Evolutionary conservation across 53 echinoderm and acorn worm species (phyloP), one percentile per base, ranked within the genome.

Genomic region (Patiria pectinifera): DNA sequence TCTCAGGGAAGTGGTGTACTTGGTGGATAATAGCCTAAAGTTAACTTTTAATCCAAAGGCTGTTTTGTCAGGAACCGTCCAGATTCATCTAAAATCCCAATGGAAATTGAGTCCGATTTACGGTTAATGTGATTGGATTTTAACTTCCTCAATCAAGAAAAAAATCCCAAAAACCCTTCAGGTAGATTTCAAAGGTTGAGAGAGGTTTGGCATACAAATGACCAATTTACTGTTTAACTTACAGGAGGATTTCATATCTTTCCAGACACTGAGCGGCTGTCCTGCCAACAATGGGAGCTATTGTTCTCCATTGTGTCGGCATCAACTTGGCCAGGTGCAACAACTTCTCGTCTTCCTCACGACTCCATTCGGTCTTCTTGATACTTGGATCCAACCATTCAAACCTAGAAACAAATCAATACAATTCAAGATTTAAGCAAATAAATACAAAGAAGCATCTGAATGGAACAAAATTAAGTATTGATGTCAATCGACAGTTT

Each of bases 381-480:
- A 98, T 98, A 89, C 98, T 98, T 4, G 98, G 98, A 86, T 98
- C 98, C 91, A 98, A 87, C 98, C 98, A 98, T 83, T 98, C 98
- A 89, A 96, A 98, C 98, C 98, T 98, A 60, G 1, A 5, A 48
- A 74, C 3, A 85, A 11, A 23, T 2, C n/a, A 70, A n/a, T n/a
- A n/a, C n/a, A n/a, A 69, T 16, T 11, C 43, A 80, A 44, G 85
- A 46, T 46, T 46, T 45, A 78, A 3, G 79, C 13, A 81, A 48
- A 81, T 19, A 3, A 80, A 25, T 45, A 46, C 3, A 11, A 45
- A 44, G 9, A 7, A 63, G 5, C 19, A 81, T 19, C 16, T 4
- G 4, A 49, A 7, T 81, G 48, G 13, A 83, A 83, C 24, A 11
- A 13, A 63, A 63, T 16, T 63, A 4, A 63, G 18, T 2, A 63